Percentiles rank a stretch among this genome's conserved stretches.
These are phyloP conservation scores for Cossypha heuglini DNA, from an alignment of 2,797 vertebrate species.

Conservation along the genomic window DNA sequence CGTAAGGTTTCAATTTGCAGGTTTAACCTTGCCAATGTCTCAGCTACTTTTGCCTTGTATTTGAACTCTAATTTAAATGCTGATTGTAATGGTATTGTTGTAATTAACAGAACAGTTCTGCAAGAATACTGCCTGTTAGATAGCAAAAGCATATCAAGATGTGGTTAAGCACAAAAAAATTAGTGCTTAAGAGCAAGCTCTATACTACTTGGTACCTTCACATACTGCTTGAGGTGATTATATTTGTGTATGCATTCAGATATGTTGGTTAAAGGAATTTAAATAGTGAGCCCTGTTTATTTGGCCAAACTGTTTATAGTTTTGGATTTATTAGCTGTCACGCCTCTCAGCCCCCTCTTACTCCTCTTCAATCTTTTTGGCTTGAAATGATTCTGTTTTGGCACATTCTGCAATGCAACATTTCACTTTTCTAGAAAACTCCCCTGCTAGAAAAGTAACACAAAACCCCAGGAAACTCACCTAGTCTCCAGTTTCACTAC, in stretches of 20 bases:
- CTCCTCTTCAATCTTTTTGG: not conserved
- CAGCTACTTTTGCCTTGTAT: not conserved
- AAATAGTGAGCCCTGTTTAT: not conserved
- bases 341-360: not conserved
- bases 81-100: not conserved
- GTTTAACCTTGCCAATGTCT: conserved; percentile 16
- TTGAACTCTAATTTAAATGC: conserved; percentile 13
- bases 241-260: not conserved
- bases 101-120: conserved; percentile 35
- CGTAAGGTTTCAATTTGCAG: conserved; percentile 11
- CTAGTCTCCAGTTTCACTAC: conserved; percentile 34
- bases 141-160: not conserved
- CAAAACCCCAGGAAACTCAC: conserved; percentile 33
- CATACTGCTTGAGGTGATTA: not conserved
- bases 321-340: conserved; percentile 36
- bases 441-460: not conserved
- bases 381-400: not conserved
- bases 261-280: conserved; percentile 4
- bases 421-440: conserved; percentile 9
- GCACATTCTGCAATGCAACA: not conserved
- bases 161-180: not conserved
- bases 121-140: not conserved
- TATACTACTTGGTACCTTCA: not conserved
- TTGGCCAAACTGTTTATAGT: conserved; percentile 12
- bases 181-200: not conserved